A percentile compares a stretch with the other conserved stretches of the same genome.
These are phyloP conservation scores for Dryococelus australis DNA, from an alignment of 2,888 invertebrate genomes.

Conservation along the genomic window DNA sequence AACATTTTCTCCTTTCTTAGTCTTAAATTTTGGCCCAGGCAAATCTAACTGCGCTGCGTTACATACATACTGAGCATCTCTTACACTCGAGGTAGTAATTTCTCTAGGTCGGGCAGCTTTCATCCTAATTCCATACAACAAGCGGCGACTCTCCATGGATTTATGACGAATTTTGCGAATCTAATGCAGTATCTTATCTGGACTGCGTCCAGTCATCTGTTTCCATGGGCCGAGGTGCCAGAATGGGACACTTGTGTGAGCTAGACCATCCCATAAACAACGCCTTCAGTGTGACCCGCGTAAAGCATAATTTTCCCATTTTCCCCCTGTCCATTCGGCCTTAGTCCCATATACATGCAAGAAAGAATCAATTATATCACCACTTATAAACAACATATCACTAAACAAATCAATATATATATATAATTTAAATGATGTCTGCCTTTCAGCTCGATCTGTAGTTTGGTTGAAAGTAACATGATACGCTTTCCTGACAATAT, in stretches of 20 bases:
- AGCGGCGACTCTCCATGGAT: not conserved
- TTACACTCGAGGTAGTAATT: not conserved
- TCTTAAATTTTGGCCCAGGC: not conserved
- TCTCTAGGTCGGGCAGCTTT: not conserved
- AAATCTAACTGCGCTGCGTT: no score
- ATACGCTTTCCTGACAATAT: no score
- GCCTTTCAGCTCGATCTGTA: conserved; percentile 27
- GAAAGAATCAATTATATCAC: no score
- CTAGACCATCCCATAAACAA: conserved; percentile 19
- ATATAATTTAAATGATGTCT: not conserved
- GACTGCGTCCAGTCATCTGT: conserved; percentile 18
- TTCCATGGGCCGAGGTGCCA: conserved; percentile 18
- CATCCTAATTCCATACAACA: not conserved
- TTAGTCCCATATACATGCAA: conserved; percentile 28
- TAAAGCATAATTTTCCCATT: conserved; percentile 21
- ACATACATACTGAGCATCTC: not conserved
- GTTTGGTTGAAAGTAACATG: not conserved
- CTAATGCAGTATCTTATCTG: conserved; percentile 24
- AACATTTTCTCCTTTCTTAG: not conserved
- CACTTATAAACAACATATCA: no score
- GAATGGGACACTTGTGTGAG: conserved; percentile 21
- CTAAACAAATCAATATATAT: no score
- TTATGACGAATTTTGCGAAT: not conserved
- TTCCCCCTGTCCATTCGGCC: conserved; percentile 34
- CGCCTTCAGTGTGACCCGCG: no score